phyloP scores from a whole-genome alignment of 2,113 vertebrate genomes.

The Grus americana region DNA sequence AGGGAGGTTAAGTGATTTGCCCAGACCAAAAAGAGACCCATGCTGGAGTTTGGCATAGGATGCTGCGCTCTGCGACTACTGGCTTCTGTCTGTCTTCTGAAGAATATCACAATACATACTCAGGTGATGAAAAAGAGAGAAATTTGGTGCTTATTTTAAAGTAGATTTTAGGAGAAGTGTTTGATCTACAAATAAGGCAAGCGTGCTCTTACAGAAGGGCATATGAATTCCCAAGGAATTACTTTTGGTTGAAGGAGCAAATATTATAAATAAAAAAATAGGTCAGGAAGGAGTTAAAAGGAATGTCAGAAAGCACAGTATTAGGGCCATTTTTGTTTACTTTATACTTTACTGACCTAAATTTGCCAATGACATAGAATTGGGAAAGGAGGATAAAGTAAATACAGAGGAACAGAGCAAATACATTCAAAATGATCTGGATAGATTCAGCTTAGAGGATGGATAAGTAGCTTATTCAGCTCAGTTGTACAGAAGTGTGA shows the following conservation, averaged over 20 bases:
- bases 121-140: not conserved
- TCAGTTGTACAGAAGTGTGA: conserved; percentile 73
- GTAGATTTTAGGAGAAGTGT: not conserved
- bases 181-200: not conserved
- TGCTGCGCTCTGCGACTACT: not conserved
- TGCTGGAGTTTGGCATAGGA: not conserved
- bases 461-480: conserved; percentile 77
- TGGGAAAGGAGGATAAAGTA: conserved; percentile 24
- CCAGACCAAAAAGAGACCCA: not conserved
- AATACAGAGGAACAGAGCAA: conserved; percentile 63
- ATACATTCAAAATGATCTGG: conserved; percentile 66
- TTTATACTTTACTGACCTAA: conserved; percentile 54
- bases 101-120: not conserved
- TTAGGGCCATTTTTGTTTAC: not conserved
- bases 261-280: not conserved
- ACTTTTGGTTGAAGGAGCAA: not conserved
- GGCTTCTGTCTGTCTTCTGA: not conserved
- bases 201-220: not conserved
- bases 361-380: conserved; percentile 49
- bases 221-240: not conserved
- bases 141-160: not conserved
- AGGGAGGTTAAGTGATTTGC: not conserved
- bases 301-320: not conserved
- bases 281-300: conserved; percentile 5
- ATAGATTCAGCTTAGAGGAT: conserved; percentile 65